These are phyloP conservation scores for Himalopsyche japonica DNA, from an alignment of 2,888 invertebrate species.

Conservation along the genomic window DNA sequence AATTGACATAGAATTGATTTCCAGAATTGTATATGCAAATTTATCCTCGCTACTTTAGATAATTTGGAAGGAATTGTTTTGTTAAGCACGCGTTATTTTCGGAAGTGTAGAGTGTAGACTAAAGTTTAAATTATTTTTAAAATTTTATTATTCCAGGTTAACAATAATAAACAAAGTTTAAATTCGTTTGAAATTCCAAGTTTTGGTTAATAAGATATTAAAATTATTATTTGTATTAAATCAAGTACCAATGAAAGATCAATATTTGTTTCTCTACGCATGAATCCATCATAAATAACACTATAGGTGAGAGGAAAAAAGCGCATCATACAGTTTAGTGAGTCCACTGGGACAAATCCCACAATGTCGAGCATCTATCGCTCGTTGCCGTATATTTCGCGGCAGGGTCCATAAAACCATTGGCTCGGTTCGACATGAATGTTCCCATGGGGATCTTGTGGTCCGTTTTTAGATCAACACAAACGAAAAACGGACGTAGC, in stretches of 20 bases:
- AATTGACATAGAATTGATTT: too few species aligned
- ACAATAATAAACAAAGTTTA: too few species aligned
- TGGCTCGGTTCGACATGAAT: conserved; percentile 36
- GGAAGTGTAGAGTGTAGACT: too few species aligned
- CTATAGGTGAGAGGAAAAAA: conserved; percentile 6
- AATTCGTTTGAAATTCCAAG: too few species aligned
- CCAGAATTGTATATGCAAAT: too few species aligned
- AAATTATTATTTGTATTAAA: not conserved
- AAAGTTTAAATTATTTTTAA: too few species aligned
- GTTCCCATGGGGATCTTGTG: conserved; percentile 18
- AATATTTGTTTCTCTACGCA: not conserved
- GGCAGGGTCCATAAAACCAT: conserved; percentile 36
- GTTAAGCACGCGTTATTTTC: too few species aligned
- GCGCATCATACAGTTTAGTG: conserved; percentile 30
- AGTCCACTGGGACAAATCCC: conserved; percentile 16
- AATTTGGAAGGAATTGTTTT: too few species aligned
- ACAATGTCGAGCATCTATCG: not conserved
- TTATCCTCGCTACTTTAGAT: too few species aligned
- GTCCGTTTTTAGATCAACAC: conserved; percentile 25
- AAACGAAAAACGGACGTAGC: not conserved
- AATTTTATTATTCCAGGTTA: too few species aligned
- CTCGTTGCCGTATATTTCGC: conserved; percentile 5
- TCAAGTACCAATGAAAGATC: not conserved
- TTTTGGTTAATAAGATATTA: not conserved
- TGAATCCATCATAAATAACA: conserved; percentile 35